Evolutionary conservation across 2,888 invertebrate genomes (phyloP).

Genomic region (Platycnemis pennipes): DNA sequence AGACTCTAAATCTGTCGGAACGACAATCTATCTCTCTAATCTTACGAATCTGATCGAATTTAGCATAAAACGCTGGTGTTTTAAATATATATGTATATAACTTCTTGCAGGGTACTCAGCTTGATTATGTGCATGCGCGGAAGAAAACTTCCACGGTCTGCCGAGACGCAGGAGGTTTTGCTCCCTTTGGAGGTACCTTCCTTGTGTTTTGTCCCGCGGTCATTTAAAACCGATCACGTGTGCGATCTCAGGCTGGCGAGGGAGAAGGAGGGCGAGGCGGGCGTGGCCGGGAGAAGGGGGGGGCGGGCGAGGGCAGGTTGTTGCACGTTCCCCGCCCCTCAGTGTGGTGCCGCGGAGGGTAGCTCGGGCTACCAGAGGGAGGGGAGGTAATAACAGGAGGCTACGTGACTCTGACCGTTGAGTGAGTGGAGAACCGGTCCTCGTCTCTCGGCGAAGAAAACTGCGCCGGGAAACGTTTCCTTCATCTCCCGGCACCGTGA

Average conservation of each 20-base stretch:
- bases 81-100: too few species aligned
- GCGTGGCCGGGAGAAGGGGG: too few species aligned
- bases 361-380: too few species aligned
- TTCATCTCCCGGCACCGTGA: background rate
- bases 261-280: background rate
- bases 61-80: too few species aligned
- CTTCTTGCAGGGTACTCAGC: too few species aligned
- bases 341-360: too few species aligned
- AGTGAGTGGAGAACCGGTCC: conserved; percentile 20
- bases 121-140: too few species aligned
- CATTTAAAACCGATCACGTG: conserved; percentile 29
- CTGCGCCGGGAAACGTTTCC: background rate
- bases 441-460: background rate
- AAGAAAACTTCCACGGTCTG: background rate
- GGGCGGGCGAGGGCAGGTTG: too few species aligned
- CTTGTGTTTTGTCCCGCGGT: background rate
- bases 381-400: conserved; percentile 14
- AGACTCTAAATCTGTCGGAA: too few species aligned
- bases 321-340: background rate
- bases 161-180: too few species aligned
- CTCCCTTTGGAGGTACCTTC: background rate
- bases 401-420: conserved; percentile 29
- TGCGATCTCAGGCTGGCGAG: background rate
- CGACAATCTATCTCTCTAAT: too few species aligned
- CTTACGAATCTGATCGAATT: too few species aligned